Conservation (phyloP, 2,888 invertebrate genomes). For the Steinernema hermaphroditum region DNA sequence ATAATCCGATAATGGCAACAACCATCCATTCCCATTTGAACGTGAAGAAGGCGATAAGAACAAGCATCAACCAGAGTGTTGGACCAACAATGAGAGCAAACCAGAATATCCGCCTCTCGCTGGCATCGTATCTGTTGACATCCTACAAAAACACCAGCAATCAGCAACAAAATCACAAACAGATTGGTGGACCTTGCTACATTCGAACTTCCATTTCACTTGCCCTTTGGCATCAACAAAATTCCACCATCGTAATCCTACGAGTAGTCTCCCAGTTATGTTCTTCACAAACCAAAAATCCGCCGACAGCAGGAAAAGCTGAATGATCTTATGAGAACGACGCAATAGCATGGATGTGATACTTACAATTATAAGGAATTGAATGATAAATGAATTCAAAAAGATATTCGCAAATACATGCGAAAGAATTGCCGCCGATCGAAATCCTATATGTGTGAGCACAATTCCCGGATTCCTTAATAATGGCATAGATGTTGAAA, state of each 20-base stretch:
- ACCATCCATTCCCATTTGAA: conserved; percentile 73
- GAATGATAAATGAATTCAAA: conserved; percentile 89
- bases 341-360: not conserved
- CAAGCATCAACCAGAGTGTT: conserved; percentile 82
- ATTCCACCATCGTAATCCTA: conserved; percentile 98
- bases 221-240: conserved; percentile 95
- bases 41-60: conserved; percentile 82
- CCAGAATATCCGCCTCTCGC: conserved; percentile 93
- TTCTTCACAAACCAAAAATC: conserved; percentile 99
- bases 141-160: conserved; percentile 52
- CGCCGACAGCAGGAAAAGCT: conserved; percentile 80
- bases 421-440: conserved; percentile 76
- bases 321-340: conserved; percentile 34
- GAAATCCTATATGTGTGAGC: conserved; percentile 75
- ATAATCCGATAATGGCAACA: conserved; percentile 83
- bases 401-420: conserved; percentile 90
- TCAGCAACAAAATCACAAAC: not conserved
- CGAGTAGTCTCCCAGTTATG: conserved; percentile 88
- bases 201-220: conserved; percentile 97
- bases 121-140: conserved; percentile 66
- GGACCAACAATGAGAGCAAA: conserved; percentile 83
- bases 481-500: not conserved
- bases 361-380: conserved; percentile 82
- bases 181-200: conserved; percentile 76
- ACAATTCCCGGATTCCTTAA: conserved; percentile 60